phyloP scores from a whole-genome alignment of 2,888 invertebrate species.

The Horisme vitalbata region DNA sequence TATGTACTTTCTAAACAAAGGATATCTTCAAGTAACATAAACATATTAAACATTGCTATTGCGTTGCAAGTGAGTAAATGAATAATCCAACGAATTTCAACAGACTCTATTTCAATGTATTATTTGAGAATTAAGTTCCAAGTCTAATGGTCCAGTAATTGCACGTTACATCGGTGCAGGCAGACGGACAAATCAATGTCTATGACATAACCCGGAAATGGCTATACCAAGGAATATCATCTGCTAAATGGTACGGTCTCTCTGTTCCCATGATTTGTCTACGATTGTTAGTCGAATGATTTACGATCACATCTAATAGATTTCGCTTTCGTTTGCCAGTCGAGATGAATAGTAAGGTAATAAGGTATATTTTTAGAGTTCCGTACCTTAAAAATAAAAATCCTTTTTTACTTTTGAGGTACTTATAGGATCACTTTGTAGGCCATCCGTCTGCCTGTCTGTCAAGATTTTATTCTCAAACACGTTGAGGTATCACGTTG shows the following conservation, averaged over 20 bases:
- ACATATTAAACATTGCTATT: too few relatives aligned
- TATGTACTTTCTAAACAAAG: too few relatives aligned
- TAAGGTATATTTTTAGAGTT: too few relatives aligned
- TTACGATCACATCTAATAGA: too few relatives aligned
- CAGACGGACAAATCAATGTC: conserved; percentile 12
- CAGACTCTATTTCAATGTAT: background rate
- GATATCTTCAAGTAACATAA: too few relatives aligned
- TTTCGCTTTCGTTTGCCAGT: too few relatives aligned
- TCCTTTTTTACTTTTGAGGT: too few relatives aligned
- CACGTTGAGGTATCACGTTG: too few relatives aligned
- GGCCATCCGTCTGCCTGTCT: too few relatives aligned
- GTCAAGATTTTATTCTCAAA: background rate
- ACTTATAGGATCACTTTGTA: background rate
- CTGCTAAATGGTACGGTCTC: conserved; percentile 2
- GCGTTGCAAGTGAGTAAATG: too few relatives aligned
- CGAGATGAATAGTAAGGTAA: too few relatives aligned
- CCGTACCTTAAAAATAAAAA: too few relatives aligned
- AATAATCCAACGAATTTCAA: background rate
- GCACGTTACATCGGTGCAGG: background rate
- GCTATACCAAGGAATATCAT: background rate
- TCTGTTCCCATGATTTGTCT: conserved; percentile 5
- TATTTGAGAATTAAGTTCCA: background rate
- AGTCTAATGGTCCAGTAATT: conserved; percentile 8
- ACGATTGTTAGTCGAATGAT: background rate
- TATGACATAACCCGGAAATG: conserved; percentile 15